Conservation (phyloP, 1,140 invertebrate genomes). For the Scaptomyza graminum region DNA sequence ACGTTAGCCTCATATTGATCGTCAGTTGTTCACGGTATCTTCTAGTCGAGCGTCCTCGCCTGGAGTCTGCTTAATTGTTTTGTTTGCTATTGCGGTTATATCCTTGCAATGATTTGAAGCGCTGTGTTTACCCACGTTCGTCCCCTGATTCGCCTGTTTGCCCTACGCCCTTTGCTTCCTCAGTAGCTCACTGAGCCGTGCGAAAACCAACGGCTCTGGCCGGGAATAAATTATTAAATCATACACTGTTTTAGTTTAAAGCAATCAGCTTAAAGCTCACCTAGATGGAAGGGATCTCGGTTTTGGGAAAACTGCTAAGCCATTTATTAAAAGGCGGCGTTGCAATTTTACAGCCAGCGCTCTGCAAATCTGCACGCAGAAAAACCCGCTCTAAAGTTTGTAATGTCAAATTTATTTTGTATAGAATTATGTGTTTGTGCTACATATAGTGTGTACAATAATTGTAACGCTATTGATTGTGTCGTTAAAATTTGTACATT, state of each 20-base stretch:
- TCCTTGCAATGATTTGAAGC: slow-evolving; percentile 55
- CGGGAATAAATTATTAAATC: slow-evolving; percentile 62
- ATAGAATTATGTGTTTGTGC: too few relatives aligned
- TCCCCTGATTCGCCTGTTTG: slow-evolving; percentile 30
- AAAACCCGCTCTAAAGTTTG: too few relatives aligned
- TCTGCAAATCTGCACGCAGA: slow-evolving; percentile 26
- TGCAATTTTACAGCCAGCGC: slow-evolving; percentile 49
- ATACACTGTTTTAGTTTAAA: slow-evolving; percentile 47
- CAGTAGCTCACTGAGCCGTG: slow-evolving; percentile 52
- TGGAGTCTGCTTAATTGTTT: neutral
- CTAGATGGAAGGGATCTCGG: neutral
- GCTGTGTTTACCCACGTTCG: slow-evolving; percentile 58
- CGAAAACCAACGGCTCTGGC: slow-evolving; percentile 42
- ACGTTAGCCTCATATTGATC: too few relatives aligned
- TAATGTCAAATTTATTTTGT: too few relatives aligned
- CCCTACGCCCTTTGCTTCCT: slow-evolving; percentile 12
- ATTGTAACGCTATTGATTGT: too few relatives aligned
- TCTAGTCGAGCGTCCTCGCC: too few relatives aligned
- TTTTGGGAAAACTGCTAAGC: slow-evolving; percentile 2
- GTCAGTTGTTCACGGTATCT: too few relatives aligned
- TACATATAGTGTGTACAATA: too few relatives aligned
- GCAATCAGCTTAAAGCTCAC: slow-evolving; percentile 43
- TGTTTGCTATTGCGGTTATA: slow-evolving; percentile 49
- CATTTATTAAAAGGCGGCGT: slow-evolving; percentile 51
- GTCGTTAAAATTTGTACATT: too few relatives aligned